Percentiles rank a stretch among this genome's conserved stretches.
Evolutionary conservation across 2,888 invertebrate genomes (phyloP).

Genomic region (Ophion costatus): DNA sequence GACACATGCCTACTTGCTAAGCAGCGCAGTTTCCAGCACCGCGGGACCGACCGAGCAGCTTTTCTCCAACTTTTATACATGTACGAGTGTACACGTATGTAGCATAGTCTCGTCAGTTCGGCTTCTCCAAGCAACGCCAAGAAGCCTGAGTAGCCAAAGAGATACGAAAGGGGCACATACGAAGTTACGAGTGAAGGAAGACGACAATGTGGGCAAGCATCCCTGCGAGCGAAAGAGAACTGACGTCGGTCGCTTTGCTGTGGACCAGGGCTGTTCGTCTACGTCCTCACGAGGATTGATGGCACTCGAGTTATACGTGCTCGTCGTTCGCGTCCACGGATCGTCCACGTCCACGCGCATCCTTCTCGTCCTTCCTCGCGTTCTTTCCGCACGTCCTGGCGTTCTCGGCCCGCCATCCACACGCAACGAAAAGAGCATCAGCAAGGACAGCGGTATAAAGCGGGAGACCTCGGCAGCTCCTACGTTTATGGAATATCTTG

Average conservation of each 20-base stretch:
- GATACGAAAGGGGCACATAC: constrained; percentile 29
- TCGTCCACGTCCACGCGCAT: constrained; percentile 58
- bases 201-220: constrained; percentile 65
- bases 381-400: constrained; percentile 57
- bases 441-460: constrained; percentile 36
- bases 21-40: constrained; percentile 74
- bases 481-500: constrained; percentile 82
- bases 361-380: constrained; percentile 58
- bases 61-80: constrained; percentile 68
- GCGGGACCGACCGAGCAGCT: constrained; percentile 68
- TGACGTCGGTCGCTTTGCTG: constrained; percentile 81
- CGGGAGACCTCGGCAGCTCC: constrained; percentile 70
- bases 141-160: constrained; percentile 55
- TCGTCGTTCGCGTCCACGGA: constrained; percentile 63
- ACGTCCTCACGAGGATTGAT: constrained; percentile 81
- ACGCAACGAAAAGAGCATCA: constrained; percentile 51
- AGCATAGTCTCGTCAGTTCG: constrained; percentile 67
- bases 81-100: constrained; percentile 9
- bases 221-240: constrained; percentile 62
- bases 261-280: constrained; percentile 80
- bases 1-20: constrained; percentile 78
- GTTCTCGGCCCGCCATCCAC: constrained; percentile 58
- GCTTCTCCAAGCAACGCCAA: constrained; percentile 59
- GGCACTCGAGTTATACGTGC: constrained; percentile 74
- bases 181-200: constrained; percentile 59